Conservation (phyloP, 2,888 invertebrate genomes). For the Amphipyra tragopoginis region DNA sequence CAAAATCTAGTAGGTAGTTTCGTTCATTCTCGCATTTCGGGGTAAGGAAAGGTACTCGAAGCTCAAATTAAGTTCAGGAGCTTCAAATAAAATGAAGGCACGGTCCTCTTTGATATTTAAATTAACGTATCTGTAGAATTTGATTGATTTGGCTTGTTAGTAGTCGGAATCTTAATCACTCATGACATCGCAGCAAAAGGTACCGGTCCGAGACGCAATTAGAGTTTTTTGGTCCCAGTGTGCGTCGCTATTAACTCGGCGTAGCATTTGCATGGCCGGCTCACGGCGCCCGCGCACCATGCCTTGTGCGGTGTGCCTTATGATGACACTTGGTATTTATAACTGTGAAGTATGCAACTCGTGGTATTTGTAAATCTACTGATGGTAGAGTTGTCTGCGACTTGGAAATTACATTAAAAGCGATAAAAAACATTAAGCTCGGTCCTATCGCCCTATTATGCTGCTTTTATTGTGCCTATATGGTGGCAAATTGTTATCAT, state of each 20-base stretch:
- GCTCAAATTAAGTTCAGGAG: slow-evolving; percentile 35
- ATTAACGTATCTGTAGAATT: slow-evolving; percentile 58
- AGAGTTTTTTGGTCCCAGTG: slow-evolving; percentile 60
- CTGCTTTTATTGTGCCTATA: too few species aligned
- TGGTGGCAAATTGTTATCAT: too few species aligned
- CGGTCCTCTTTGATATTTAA: slow-evolving; percentile 58
- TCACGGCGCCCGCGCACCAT: slow-evolving; percentile 51
- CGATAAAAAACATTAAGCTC: too few species aligned
- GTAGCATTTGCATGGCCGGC: slow-evolving; percentile 69
- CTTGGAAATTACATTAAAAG: not conserved
- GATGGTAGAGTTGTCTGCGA: not conserved
- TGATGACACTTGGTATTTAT: slow-evolving; percentile 60
- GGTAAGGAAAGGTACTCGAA: slow-evolving; percentile 1
- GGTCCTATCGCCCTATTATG: too few species aligned
- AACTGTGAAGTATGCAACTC: slow-evolving; percentile 59
- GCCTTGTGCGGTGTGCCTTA: slow-evolving; percentile 54
- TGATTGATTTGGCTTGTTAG: slow-evolving; percentile 66
- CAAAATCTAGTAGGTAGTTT: not conserved
- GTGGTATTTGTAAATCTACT: slow-evolving; percentile 7
- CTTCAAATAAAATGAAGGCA: slow-evolving; percentile 28
- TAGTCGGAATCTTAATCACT: slow-evolving; percentile 53
- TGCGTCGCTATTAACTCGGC: slow-evolving; percentile 62
- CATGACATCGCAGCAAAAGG: slow-evolving; percentile 57
- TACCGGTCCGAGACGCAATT: slow-evolving; percentile 64
- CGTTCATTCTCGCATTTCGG: not conserved